phyloP scores from a whole-genome alignment of 2,888 invertebrate species.

The Torymus texanus region DNA sequence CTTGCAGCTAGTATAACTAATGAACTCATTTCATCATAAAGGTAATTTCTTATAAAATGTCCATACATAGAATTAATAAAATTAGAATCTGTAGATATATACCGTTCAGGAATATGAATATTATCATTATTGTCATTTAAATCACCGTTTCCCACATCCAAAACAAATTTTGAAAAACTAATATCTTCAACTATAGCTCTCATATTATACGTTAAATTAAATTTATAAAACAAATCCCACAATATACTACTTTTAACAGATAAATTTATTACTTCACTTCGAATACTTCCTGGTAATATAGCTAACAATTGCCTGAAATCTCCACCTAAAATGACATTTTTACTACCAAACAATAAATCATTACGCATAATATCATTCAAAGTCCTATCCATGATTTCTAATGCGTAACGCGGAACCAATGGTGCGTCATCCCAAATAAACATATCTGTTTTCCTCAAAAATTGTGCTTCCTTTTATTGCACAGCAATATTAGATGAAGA shows the following conservation, averaged over 20 bases:
- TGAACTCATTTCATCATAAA: conserved; percentile 44
- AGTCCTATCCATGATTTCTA: conserved; percentile 53
- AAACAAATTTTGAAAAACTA: conserved; percentile 53
- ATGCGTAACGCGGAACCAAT: conserved; percentile 31
- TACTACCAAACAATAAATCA: conserved; percentile 57
- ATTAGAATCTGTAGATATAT: too few species aligned
- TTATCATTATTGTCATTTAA: conserved; percentile 52
- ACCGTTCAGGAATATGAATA: conserved; percentile 18
- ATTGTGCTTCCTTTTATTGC: conserved; percentile 52
- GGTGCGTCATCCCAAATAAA: too few species aligned
- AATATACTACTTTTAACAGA: conserved; percentile 55
- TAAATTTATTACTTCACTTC: conserved; percentile 8
- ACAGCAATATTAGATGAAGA: conserved; percentile 53
- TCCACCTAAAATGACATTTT: conserved; percentile 55
- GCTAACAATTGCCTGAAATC: conserved; percentile 53
- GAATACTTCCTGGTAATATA: conserved; percentile 43
- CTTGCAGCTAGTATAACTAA: conserved; percentile 55
- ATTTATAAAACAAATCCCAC: conserved; percentile 44
- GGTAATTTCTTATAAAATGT: conserved; percentile 30
- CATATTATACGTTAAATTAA: conserved; percentile 54
- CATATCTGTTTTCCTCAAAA: too few species aligned
- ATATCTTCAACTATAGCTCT: conserved; percentile 22
- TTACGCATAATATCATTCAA: conserved; percentile 58
- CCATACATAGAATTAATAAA: conserved; percentile 26
- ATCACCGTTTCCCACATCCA: conserved; percentile 46